Evolutionary conservation across 1,140 invertebrate genomes (phyloP).

Genomic region (Amyelois transitella): DNA sequence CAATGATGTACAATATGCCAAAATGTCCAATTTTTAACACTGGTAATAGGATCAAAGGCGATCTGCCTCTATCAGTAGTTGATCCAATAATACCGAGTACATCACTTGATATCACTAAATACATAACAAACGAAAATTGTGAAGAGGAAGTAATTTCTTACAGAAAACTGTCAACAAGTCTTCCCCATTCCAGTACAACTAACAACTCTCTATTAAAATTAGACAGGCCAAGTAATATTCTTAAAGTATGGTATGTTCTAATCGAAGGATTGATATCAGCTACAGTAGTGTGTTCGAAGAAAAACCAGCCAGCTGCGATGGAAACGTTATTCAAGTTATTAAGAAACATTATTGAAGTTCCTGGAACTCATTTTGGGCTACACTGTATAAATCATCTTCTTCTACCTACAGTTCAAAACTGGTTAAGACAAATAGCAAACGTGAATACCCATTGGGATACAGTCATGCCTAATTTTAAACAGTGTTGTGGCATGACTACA

Average conservation of each 20-base stretch:
- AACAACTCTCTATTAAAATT: slow-evolving; percentile 79
- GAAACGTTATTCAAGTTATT: slow-evolving; percentile 91
- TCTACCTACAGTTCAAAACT: slow-evolving; percentile 91
- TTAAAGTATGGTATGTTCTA: slow-evolving; percentile 93
- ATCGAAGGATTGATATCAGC: slow-evolving; percentile 92
- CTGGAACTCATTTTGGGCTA: slow-evolving; percentile 89
- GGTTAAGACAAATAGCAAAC: slow-evolving; percentile 85
- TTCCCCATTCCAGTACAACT: slow-evolving; percentile 76
- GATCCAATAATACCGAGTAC: slow-evolving; percentile 88
- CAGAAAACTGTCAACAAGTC: slow-evolving; percentile 75
- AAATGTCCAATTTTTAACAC: slow-evolving; percentile 95
- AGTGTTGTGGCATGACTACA: slow-evolving; percentile 92
- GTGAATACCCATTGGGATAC: slow-evolving; percentile 82
- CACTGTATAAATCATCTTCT: slow-evolving; percentile 93
- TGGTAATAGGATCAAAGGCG: slow-evolving; percentile 88
- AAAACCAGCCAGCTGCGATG: slow-evolving; percentile 89
- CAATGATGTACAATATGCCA: slow-evolving; percentile 95
- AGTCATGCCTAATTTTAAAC: slow-evolving; percentile 91
- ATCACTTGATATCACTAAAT: slow-evolving; percentile 69
- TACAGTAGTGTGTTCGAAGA: slow-evolving; percentile 85
- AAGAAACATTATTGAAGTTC: slow-evolving; percentile 82
- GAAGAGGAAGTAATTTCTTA: slow-evolving; percentile 76
- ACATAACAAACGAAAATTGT: slow-evolving; percentile 62
- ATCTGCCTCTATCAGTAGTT: slow-evolving; percentile 84
- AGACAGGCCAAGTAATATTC: slow-evolving; percentile 88